phyloP scores from a whole-genome alignment of 2,113 vertebrate genomes.

The Oophaga pumilio region DNA sequence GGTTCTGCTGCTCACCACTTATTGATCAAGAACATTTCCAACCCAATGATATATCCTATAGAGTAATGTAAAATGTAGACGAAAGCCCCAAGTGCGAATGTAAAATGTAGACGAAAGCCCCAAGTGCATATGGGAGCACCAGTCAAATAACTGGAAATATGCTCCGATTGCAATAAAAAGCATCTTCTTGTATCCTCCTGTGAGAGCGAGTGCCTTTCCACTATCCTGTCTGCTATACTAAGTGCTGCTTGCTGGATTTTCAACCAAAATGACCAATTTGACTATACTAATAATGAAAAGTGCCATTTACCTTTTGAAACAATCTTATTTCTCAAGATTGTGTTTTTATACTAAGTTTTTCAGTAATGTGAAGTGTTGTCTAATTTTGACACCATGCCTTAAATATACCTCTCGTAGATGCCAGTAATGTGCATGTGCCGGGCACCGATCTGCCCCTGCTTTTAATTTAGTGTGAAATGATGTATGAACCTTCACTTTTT shows the following conservation, averaged over 20 bases:
- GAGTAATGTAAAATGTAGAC: background rate
- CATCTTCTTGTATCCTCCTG: constrained; percentile 3
- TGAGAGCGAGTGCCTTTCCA: constrained; percentile 35
- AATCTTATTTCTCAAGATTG: constrained; percentile 29
- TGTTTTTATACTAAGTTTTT: constrained; percentile 38
- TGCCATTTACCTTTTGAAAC: constrained; percentile 45
- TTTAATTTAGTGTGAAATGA: background rate
- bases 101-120: background rate
- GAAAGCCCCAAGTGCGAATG: background rate
- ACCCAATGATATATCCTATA: background rate
- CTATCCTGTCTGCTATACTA: background rate
- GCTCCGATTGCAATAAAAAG: background rate
- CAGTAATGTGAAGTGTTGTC: constrained; percentile 13
- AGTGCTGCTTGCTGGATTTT: constrained; percentile 45
- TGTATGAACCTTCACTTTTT: constrained; percentile 1
- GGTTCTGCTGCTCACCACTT: background rate
- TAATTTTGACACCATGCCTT: constrained; percentile 39
- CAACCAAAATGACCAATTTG: constrained; percentile 33
- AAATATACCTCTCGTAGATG: constrained; percentile 25
- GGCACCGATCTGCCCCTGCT: constrained; percentile 6
- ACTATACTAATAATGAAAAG: constrained; percentile 16
- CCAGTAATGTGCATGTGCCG: constrained; percentile 33
- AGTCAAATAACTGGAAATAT: background rate
- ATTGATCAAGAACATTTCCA: too few relatives aligned
- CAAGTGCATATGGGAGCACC: background rate